These are phyloP conservation scores for Pecten maximus DNA, from an alignment of 2,888 invertebrate genomes.

Conservation along the genomic window DNA sequence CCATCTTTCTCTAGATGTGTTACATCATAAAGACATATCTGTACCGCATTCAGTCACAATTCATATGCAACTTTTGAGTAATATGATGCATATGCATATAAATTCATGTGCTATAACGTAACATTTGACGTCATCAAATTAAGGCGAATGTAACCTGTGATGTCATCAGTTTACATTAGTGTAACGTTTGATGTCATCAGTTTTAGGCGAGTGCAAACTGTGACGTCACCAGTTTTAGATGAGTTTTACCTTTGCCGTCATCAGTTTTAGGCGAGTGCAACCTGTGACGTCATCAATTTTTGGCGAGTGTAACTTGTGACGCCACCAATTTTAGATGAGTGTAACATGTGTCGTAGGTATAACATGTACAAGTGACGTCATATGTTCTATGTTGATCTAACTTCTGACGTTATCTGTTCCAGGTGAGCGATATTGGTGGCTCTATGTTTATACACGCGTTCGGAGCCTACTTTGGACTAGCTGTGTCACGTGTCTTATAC, in stretches of 20 bases:
- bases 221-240: neutral
- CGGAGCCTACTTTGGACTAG: slow-evolving; percentile 97
- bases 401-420: slow-evolving; percentile 26
- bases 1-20: too few relatives aligned
- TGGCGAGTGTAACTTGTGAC: neutral
- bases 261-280: neutral
- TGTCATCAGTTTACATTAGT: neutral
- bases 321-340: slow-evolving; percentile 86
- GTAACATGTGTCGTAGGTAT: too few relatives aligned
- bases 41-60: too few relatives aligned
- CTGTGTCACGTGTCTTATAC: slow-evolving; percentile 88
- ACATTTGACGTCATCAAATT: too few relatives aligned
- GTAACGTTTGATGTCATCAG: too few relatives aligned
- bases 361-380: too few relatives aligned
- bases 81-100: too few relatives aligned
- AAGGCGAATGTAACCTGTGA: neutral
- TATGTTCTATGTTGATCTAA: neutral
- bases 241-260: neutral
- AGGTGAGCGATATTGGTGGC: slow-evolving; percentile 95
- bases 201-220: neutral
- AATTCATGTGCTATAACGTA: too few relatives aligned
- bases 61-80: too few relatives aligned
- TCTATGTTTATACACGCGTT: slow-evolving; percentile 96
- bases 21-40: too few relatives aligned
- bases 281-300: neutral